phyloP scores from a whole-genome alignment of 2,888 invertebrate genomes.

The Pammene fasciana region DNA sequence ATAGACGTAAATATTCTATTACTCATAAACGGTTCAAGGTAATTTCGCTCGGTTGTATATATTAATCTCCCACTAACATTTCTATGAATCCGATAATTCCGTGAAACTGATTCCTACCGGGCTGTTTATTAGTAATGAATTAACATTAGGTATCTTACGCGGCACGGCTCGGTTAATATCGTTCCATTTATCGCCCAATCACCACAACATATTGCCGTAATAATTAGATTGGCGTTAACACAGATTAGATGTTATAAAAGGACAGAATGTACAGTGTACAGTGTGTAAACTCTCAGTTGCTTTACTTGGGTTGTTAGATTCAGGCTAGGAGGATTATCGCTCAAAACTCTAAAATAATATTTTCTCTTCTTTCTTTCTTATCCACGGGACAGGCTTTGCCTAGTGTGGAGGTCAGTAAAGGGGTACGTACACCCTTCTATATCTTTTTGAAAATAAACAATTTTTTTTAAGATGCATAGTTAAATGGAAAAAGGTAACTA shows the following conservation, averaged over 20 bases:
- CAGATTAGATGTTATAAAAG: neutral
- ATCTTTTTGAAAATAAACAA: too few relatives aligned
- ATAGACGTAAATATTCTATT: neutral
- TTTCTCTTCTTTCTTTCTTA: too few relatives aligned
- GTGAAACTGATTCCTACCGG: neutral
- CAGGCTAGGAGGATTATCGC: too few relatives aligned
- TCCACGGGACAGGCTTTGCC: too few relatives aligned
- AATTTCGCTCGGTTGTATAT: neutral
- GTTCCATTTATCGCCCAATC: neutral
- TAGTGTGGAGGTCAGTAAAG: too few relatives aligned
- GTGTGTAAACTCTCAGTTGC: too few relatives aligned
- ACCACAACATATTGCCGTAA: neutral
- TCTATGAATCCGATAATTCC: neutral
- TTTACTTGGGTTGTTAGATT: too few relatives aligned
- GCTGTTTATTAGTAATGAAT: slow-evolving; percentile 1
- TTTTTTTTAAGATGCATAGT: too few relatives aligned
- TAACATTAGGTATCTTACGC: neutral
- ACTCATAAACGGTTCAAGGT: neutral
- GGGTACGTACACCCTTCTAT: too few relatives aligned
- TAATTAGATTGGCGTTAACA: neutral
- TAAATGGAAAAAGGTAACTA: too few relatives aligned
- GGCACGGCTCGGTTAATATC: neutral
- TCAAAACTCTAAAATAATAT: too few relatives aligned
- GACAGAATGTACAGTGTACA: too few relatives aligned
- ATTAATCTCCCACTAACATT: neutral